Evolutionary conservation across 2,888 invertebrate species (phyloP), one percentile per base, ranked within the genome.

Genomic region (Diadegma fenestrale): DNA sequence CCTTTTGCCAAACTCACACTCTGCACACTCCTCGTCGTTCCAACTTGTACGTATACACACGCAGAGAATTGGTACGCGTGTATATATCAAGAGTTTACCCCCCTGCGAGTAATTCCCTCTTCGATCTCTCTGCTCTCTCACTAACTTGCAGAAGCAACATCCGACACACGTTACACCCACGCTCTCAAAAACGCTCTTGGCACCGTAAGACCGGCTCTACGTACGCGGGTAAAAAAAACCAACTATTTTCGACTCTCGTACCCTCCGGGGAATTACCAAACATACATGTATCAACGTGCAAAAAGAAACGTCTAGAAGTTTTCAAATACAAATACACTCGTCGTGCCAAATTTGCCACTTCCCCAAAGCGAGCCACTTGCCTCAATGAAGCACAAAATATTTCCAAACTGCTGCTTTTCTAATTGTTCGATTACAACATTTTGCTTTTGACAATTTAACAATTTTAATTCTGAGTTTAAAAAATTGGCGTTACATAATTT

Each of bases 171-270:
- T 12, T 61, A 76, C 79, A 43, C 79, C 64, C 83, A 82, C 82
- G 63, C 33, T 19, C 72, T 26, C 80, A 14, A 51, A 43, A 26
- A 26, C 26, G 72, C 77, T 78, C 82, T 82, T 82, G 81, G 84
- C 84, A 86, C 66, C 54, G 71, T 61, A 68, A 71, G 58, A 68
- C 58, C 73, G 54, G 43, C 75, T 58, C 26, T 58, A 58, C 54
- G 26, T 63, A 79, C 87, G 85, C 82, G 80, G 84, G 78, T 78
- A 85, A 77, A 85, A 79, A 83, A 86, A 89, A 90, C 78, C 88
- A 90, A 89, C 90, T 90, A 89, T 90, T 90, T 90, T 88, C 88
- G 89, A 26, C 54, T 87, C 88, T 75, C 37, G 66, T 43, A 58
- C 63, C 51, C 73, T 80, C 66, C 64, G 72, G 45, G 43, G 43